phyloP scores from a whole-genome alignment of 2,113 vertebrate genomes.

The Desmodus rotundus region DNA sequence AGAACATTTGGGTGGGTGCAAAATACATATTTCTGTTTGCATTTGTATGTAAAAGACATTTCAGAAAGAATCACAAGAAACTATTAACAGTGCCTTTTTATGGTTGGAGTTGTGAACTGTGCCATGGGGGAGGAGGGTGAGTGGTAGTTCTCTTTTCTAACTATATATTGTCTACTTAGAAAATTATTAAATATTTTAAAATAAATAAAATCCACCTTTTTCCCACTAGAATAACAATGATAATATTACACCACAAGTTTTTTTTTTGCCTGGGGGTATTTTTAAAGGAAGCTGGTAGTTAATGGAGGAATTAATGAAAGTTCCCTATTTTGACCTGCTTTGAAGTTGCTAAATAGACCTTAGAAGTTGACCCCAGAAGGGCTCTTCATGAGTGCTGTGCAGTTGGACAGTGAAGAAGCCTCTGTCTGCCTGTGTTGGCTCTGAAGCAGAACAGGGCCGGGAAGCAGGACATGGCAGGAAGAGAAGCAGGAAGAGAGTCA shows the following conservation, averaged over 20 bases:
- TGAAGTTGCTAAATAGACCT: background rate
- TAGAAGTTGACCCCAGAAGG: background rate
- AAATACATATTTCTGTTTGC: background rate
- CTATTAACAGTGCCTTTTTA: background rate
- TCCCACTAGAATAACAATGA: background rate
- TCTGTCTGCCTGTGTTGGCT: background rate
- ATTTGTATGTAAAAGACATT: background rate
- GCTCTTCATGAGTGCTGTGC: background rate
- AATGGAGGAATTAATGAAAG: background rate
- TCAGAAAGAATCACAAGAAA: background rate
- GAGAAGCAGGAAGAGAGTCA: background rate
- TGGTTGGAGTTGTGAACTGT: background rate
- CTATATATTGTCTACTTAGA: background rate
- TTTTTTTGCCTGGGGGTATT: background rate
- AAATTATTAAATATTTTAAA: background rate
- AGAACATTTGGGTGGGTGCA: background rate
- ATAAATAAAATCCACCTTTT: background rate
- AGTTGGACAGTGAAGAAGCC: background rate
- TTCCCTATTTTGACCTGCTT: background rate
- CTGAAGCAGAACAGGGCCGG: background rate
- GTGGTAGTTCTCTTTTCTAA: background rate
- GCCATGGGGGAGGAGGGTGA: background rate
- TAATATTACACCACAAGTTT: background rate
- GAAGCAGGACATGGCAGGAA: background rate
- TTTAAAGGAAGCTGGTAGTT: background rate